Evolutionary conservation across 2,888 invertebrate species (phyloP).

Genomic region (Erynnis tages): DNA sequence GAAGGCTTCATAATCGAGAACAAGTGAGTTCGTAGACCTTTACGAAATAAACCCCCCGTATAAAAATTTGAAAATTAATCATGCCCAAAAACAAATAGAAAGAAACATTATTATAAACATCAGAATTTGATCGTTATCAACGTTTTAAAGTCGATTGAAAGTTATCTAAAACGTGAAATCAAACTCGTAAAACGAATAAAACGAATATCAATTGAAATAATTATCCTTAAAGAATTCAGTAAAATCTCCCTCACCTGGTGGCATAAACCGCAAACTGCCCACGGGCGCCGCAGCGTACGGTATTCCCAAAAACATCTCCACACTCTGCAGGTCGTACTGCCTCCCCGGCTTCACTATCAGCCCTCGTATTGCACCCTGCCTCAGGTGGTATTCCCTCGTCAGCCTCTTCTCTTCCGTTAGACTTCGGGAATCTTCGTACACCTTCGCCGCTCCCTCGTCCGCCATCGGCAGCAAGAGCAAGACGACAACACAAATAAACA

Average conservation of each 20-base stretch:
- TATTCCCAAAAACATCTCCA: conserved; percentile 89
- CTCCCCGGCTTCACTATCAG: conserved; percentile 84
- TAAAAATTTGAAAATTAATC: too few relatives aligned
- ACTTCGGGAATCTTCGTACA: conserved; percentile 59
- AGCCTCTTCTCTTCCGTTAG: conserved; percentile 66
- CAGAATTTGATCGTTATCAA: too few relatives aligned
- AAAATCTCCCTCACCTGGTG: conserved; percentile 81
- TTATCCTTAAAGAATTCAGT: not conserved
- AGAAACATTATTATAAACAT: too few relatives aligned
- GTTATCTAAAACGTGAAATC: too few relatives aligned
- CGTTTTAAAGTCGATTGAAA: too few relatives aligned
- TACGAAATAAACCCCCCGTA: too few relatives aligned
- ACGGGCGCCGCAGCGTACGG: conserved; percentile 92
- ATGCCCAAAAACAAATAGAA: too few relatives aligned
- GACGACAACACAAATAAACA: conserved; percentile 77
- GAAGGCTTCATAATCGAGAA: too few relatives aligned
- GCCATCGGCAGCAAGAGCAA: conserved; percentile 70
- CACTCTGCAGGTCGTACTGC: conserved; percentile 82
- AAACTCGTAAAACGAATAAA: too few relatives aligned
- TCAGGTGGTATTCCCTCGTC: conserved; percentile 83
- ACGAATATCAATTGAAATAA: too few relatives aligned
- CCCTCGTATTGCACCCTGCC: conserved; percentile 86
- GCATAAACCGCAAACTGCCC: conserved; percentile 90
- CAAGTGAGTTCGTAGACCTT: too few relatives aligned
- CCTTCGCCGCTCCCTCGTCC: conserved; percentile 60